Evolutionary conservation across 2,888 invertebrate species (phyloP).

Genomic region (Hydroisotoma schaefferi): DNA sequence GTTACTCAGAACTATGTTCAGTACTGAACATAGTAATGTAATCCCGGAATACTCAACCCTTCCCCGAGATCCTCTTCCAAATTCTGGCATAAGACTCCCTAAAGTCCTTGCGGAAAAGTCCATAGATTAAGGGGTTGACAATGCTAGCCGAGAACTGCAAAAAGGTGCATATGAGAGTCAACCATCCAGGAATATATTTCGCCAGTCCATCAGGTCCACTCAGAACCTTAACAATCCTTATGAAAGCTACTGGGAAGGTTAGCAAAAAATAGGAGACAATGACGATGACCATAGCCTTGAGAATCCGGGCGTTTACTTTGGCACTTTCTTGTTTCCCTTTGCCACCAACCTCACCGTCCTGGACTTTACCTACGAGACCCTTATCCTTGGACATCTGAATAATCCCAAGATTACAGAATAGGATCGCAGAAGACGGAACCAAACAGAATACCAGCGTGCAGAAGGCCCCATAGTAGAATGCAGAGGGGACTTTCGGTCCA

Average conservation of each 20-base stretch:
- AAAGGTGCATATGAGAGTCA: slow-evolving; percentile 10
- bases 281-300: slow-evolving; percentile 33
- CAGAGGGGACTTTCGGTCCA: slow-evolving; percentile 7
- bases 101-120: slow-evolving; percentile 34
- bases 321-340: slow-evolving; percentile 11
- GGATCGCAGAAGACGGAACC: slow-evolving; percentile 15
- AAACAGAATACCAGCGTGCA: slow-evolving; percentile 12
- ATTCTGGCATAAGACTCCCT: slow-evolving; percentile 17
- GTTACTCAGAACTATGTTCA: too few species aligned
- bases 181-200: slow-evolving; percentile 14
- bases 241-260: slow-evolving; percentile 21
- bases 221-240: slow-evolving; percentile 12
- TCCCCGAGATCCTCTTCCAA: neutral
- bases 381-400: slow-evolving; percentile 25
- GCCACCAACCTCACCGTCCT: neutral
- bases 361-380: slow-evolving; percentile 15
- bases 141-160: slow-evolving; percentile 26
- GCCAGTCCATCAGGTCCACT: slow-evolving; percentile 11
- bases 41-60: neutral
- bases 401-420: slow-evolving; percentile 18
- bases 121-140: slow-evolving; percentile 36
- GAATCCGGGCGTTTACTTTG: slow-evolving; percentile 18
- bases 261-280: slow-evolving; percentile 26
- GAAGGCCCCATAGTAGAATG: slow-evolving; percentile 19
- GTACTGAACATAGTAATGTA: too few species aligned